phyloP scores from a whole-genome alignment of 2,797 vertebrate species.

The Sebastiscus tertius region DNA sequence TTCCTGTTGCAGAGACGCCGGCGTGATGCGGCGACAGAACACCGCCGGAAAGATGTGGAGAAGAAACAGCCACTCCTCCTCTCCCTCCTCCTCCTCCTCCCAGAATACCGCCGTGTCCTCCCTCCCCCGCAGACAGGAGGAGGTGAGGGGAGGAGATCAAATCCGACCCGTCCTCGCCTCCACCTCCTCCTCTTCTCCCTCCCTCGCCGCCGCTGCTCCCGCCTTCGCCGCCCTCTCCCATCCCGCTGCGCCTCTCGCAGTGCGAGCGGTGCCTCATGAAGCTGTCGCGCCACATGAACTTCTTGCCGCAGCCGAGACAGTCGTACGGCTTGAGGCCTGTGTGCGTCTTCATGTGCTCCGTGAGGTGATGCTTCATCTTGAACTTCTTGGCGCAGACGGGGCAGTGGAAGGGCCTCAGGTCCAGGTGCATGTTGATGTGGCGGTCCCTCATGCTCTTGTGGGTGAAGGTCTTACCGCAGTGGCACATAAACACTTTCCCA shows the following conservation, averaged over 20 bases:
- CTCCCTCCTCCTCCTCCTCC: conserved; percentile 26
- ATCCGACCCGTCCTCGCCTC: conserved; percentile 61
- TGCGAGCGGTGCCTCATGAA: conserved; percentile 93
- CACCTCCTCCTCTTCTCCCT: conserved; percentile 32
- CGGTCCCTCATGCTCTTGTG: conserved; percentile 96
- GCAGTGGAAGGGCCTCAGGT: conserved; percentile 93
- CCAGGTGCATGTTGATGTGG: conserved; percentile 97
- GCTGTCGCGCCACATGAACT: conserved; percentile 98
- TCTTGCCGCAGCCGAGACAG: conserved; percentile 90
- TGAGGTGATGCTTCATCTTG: conserved; percentile 98
- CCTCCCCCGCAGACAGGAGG: conserved; percentile 65
- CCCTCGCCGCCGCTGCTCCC: conserved; percentile 32
- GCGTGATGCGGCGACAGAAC: conserved; percentile 46
- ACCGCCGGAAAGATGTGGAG: conserved; percentile 58
- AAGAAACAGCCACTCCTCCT: conserved; percentile 45
- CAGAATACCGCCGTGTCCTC: conserved; percentile 47
- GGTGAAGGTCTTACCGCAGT: conserved; percentile 94
- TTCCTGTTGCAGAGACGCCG: conserved; percentile 13
- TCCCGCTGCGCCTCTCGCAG: conserved; percentile 84
- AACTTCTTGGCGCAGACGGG: conserved; percentile 93
- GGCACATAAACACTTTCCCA: conserved; percentile 92
- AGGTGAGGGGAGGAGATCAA: conserved; percentile 73
- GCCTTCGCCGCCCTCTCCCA: conserved; percentile 30
- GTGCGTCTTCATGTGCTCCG: conserved; percentile 98
- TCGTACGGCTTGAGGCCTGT: conserved; percentile 94